Evolutionary conservation across 2,113 vertebrate genomes (phyloP), one percentile per base, ranked within the genome.

Genomic region (Sterna hirundo): DNA sequence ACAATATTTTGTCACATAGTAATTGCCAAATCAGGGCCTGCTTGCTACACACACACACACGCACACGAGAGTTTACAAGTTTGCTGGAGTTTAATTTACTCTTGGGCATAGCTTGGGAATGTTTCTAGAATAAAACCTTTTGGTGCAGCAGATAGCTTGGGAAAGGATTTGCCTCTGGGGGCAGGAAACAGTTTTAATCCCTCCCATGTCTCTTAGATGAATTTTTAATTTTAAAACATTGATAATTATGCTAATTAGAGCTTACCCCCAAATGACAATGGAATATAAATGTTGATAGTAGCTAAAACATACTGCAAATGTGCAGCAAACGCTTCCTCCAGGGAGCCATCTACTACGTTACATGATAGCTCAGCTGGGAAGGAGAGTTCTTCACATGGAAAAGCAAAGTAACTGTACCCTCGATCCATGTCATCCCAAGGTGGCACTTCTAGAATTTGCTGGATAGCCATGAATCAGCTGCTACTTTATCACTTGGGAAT

Each of bases 231-330:
- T 92, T 80, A 90, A 96, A 93, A 70, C 76, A 90, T 74, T 90
- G 77, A 94, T 86, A 87, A 92, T 97, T 89, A 86, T 88, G 93
- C 90, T 96, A 96, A 96, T 81, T 75, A 87, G 84, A 32, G 77
- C 89, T 97, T 94, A 92, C 77, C 89, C 86, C 88, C 77, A 91
- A 97, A 94, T 95, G 93, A 86, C 88, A 83, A 88, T 88, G 87
- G 79, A 94, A 97, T 97, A 95, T 89, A 93, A 91, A 95, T 87
- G 90, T 96, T 96, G 88, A 90, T 42, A 81, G 93, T 94, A 96
- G 88, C 92, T 91, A 79, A 97, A 97, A 91, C 77, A 94, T 61
- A 94, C 62, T 88, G 91, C 85, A 93, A 93, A 92, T 64, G 54
- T 84, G 85, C 78, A 85, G 64, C 71, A 80, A 55, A 88, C 16